Percentiles rank a stretch among this genome's conserved stretches.
Conservation (phyloP, 2,113 vertebrate species). For the Podilymbus podiceps region DNA sequence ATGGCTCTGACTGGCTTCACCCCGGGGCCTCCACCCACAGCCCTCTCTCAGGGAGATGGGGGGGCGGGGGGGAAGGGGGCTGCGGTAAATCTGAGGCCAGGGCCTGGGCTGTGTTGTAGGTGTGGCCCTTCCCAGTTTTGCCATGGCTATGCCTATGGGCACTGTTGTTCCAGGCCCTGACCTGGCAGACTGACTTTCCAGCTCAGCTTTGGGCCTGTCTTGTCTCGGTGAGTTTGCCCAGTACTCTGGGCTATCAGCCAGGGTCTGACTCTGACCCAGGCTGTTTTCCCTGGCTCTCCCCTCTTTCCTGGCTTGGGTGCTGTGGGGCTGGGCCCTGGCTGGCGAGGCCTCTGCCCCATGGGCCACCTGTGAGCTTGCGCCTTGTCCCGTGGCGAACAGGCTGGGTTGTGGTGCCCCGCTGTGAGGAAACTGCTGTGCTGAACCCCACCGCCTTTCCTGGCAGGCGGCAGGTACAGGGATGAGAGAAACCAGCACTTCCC, state of each 20-base stretch:
- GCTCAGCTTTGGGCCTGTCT: neutral
- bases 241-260: neutral
- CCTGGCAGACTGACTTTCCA: neutral
- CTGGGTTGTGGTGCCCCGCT: too few species aligned
- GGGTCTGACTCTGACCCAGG: neutral
- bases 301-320: neutral
- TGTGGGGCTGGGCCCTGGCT: too few species aligned
- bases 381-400: neutral
- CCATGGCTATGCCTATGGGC: fast-evolving
- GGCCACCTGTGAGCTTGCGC: neutral
- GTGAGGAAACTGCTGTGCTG: neutral
- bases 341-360: neutral
- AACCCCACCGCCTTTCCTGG: fast-evolving
- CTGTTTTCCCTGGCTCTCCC: neutral
- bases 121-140: neutral
- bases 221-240: fast-evolving
- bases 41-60: too few species aligned
- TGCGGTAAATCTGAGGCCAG: neutral
- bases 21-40: neutral
- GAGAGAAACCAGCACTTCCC: neutral
- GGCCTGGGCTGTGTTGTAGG: fast-evolving
- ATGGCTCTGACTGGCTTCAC: neutral
- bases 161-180: neutral
- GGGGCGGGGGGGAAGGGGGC: too few species aligned
- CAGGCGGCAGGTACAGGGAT: neutral